A percentile compares a stretch with the other conserved stretches of the same genome.
Evolutionary conservation across 2,797 vertebrate genomes (phyloP).

Genomic region (Pangasius larnaudii): DNA sequence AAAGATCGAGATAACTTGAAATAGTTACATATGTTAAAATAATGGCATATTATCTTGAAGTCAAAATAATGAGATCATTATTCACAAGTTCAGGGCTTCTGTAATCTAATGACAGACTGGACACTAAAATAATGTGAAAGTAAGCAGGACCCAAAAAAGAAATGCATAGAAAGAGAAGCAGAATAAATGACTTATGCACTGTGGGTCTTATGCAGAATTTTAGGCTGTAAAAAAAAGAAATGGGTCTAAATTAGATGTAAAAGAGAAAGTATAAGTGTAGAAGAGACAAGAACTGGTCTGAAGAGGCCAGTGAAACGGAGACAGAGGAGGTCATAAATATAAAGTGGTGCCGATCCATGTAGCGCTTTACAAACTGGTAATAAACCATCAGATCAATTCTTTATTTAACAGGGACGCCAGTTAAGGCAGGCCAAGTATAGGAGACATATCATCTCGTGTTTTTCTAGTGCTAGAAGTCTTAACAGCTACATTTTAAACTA

Average conservation of each 20-base stretch:
- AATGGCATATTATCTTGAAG: background rate
- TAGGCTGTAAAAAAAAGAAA: background rate
- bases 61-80: background rate
- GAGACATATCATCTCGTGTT: background rate
- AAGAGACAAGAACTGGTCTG: background rate
- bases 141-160: background rate
- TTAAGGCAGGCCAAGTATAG: background rate
- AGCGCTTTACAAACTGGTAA: background rate
- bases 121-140: background rate
- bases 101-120: background rate
- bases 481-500: background rate
- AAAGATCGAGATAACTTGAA: background rate
- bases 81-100: background rate
- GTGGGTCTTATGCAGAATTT: background rate
- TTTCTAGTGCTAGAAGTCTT: background rate
- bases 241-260: background rate
- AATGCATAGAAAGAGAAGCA: background rate
- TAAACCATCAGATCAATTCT: constrained; percentile 6
- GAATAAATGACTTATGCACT: background rate
- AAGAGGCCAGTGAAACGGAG: background rate
- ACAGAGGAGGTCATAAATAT: background rate
- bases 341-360: background rate
- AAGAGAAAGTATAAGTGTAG: background rate
- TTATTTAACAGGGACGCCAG: background rate
- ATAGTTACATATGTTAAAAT: background rate